A percentile compares a stretch with the other conserved stretches of the same genome.
These are phyloP conservation scores for Drosophila burlai DNA, from an alignment of 1,140 invertebrate species.

Conservation along the genomic window DNA sequence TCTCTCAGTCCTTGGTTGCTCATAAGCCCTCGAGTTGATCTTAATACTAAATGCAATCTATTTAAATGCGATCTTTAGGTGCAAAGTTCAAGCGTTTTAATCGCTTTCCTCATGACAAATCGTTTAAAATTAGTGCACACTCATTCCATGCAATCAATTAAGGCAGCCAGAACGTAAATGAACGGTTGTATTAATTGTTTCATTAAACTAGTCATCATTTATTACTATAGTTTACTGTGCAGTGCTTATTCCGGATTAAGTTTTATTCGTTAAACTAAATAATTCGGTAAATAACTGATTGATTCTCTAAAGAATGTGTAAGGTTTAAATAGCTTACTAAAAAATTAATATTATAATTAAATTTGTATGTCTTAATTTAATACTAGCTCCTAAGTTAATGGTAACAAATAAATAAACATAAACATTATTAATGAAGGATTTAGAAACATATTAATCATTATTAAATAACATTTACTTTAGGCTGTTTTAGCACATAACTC, in stretches of 20 bases:
- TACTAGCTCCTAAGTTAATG: too few relatives aligned
- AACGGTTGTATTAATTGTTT: neutral
- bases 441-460: too few relatives aligned
- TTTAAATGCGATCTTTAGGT: neutral
- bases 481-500: neutral
- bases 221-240: too few relatives aligned
- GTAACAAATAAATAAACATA: neutral
- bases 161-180: neutral
- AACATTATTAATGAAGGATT: neutral
- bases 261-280: too few relatives aligned
- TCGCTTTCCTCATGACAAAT: neutral
- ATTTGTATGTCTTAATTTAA: too few relatives aligned
- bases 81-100: neutral
- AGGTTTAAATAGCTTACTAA: too few relatives aligned
- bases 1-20: neutral
- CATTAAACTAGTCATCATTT: too few relatives aligned
- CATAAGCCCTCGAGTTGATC: neutral
- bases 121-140: neutral
- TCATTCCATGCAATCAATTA: neutral
- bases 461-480: neutral
- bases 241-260: too few relatives aligned
- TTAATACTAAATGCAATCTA: neutral
- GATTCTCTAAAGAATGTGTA: too few relatives aligned
- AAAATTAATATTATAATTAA: too few relatives aligned
- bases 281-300: too few relatives aligned